Base-by-base conservation (phyloP, 2,888 invertebrate genomes). In the Buathra laborator region DNA sequence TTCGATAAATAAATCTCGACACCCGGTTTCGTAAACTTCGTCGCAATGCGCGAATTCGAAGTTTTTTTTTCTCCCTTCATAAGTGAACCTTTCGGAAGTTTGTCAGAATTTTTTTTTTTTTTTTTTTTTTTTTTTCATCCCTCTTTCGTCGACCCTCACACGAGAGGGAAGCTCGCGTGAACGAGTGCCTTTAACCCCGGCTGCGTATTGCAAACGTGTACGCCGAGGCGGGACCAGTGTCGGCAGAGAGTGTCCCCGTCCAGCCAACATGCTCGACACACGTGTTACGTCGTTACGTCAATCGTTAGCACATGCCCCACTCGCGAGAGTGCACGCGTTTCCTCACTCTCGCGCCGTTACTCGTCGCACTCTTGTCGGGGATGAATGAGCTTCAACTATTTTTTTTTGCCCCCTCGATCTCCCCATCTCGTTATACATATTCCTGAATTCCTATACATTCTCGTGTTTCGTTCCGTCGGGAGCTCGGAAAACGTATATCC, bases 261-360 rank as follows among this genome's bases (percentile, higher is more conserved):
- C 44, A 46, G 77, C 62, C 64, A 86, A 88, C 86, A 89, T 89
- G 88, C 86, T 86, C 81, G 59, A 81, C 91, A 88, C 90, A 91
- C 90, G 90, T 91, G 91, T 89, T 87, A 85, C 87, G 75, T 87
- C 87, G 86, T 90, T 91, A 90, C 89, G 90, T 90, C 90, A 91
- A 91, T 91, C 91, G 90, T 89, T 88, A 87, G 88, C 90, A 89
- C 89, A 88, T 90, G 90, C 88, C 87, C 72, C 75, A 62, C 72
- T 64, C 77, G 62, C 43, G 44, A 51, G 37, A n/a, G 56, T 16
- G 62, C 19, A 43, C 75, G 16, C 71, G 71, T 71, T 48, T 19
- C 72, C 59, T 64, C 43, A 29, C 7, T 29, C 32, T 67, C 43
- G 19, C 66, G 46, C 68, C 79, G 64, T 82, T 86, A 81, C 74